These are phyloP conservation scores for Pinctada fucata DNA, from an alignment of 2,888 invertebrate genomes.

Conservation along the genomic window DNA sequence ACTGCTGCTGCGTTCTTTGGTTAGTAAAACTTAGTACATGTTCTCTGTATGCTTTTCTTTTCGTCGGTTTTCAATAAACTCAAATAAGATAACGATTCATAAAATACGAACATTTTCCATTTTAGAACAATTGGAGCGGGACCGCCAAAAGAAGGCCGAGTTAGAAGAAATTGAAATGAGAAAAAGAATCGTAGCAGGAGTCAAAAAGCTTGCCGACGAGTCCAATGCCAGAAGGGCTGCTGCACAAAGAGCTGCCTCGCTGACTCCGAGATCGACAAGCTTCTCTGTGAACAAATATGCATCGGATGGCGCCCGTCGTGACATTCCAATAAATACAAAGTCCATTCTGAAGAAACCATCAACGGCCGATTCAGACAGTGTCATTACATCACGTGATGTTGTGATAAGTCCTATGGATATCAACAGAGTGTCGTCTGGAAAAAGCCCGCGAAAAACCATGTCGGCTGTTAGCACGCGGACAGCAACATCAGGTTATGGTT, in stretches of 20 bases:
- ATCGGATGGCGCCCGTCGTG: background rate
- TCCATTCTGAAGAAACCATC: background rate
- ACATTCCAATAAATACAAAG: background rate
- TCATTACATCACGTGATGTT: background rate
- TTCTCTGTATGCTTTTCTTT: background rate
- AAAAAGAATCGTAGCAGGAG: conserved; percentile 42
- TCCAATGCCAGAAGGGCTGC: conserved; percentile 38
- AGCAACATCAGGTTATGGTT: background rate
- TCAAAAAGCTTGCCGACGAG: conserved; percentile 29
- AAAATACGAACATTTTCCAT: no score
- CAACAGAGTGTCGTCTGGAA: background rate
- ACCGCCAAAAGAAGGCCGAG: conserved; percentile 42
- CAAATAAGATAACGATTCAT: no score
- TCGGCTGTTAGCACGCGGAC: background rate
- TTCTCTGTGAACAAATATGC: background rate
- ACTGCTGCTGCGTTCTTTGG: conserved; percentile 64
- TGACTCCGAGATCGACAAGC: background rate
- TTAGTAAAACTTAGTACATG: conserved; percentile 27
- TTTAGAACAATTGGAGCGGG: conserved; percentile 55
- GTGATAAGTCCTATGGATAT: background rate
- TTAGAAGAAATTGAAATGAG: conserved; percentile 34
- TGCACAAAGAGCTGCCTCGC: background rate
- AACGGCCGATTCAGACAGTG: background rate
- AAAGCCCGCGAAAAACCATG: conserved; percentile 15
- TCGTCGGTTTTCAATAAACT: no score